Base-by-base conservation (phyloP, 2,113 vertebrate genomes). In the Austrofundulus limnaeus region DNA sequence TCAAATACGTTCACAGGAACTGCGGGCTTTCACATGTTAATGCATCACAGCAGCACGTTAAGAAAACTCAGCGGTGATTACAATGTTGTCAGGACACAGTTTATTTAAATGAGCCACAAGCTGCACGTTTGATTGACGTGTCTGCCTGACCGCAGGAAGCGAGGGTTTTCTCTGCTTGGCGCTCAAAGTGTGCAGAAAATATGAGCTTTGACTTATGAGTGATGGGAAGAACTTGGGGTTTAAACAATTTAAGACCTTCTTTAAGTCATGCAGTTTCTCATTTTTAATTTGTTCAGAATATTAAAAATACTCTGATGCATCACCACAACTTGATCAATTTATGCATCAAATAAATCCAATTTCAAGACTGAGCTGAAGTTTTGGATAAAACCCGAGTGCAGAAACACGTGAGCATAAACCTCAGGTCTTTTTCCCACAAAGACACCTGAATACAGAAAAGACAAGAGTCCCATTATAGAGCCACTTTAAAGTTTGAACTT, bases 1-100 rank as follows among this genome's bases (percentile, higher is more conserved):
- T 92, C 92, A 88, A 90, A 92, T 91, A 91, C 91, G 91, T 94
- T 94, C 93, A 91, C 93, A 94, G 91, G 87, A 91, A 91, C 81
- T 81, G 21, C 11, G 15, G 58, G 69, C 90, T 93, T 95, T 95
- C 92, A 93, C 72, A 94, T 94, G 94, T 82, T 93, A 93, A 95
- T 94, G 1, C 53, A 46, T n/a, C 62, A 28, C 51, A 48, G 39
- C 41, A 28, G 74, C 73, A 66, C 71, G 12, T 21, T 54, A 75
- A 62, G 69, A 77, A 52, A 81, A 79, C 82, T 81, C 61, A 31
- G 31, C n/a, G 42, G 70, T 52, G 59, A 80, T 83, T 83, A 77
- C 61, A 71, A 81, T 13, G 43, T 78, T 54, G 72, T 75, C 65
- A 59, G 58, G 69, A 66, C 46, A 7, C n/a, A 19, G 69, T 75